These are phyloP conservation scores for Balaenoptera acutorostrata DNA, from an alignment of 2,113 vertebrate species.

Conservation along the genomic window DNA sequence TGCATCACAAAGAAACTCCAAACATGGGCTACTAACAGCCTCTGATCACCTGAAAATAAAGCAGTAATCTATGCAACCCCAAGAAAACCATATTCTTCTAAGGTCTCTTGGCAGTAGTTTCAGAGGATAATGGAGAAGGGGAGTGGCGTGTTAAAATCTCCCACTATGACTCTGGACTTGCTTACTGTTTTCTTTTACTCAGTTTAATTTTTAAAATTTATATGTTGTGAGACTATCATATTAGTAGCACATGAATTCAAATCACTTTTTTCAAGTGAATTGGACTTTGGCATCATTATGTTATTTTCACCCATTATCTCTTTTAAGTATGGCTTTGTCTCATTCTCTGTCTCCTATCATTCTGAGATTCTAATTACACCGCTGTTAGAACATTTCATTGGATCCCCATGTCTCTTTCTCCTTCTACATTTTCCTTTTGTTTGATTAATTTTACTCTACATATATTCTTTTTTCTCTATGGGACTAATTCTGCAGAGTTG, in stretches of 20 bases:
- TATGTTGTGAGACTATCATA: too few relatives aligned
- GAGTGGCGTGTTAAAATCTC: neutral
- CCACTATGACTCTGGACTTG: neutral
- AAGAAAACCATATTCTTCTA: neutral
- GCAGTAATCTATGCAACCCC: neutral
- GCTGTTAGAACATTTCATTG: neutral
- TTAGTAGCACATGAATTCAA: neutral
- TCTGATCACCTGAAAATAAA: neutral
- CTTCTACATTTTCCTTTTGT: neutral
- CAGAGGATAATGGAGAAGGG: neutral
- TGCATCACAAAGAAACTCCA: neutral
- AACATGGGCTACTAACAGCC: neutral
- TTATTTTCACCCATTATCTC: neutral
- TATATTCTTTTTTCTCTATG: neutral
- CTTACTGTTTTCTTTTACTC: neutral
- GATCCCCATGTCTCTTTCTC: neutral
- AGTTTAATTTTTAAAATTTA: neutral
- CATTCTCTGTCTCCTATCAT: neutral
- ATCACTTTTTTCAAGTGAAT: neutral
- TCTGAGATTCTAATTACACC: neutral
- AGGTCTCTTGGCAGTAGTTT: neutral
- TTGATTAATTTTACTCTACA: neutral
- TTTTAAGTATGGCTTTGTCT: neutral
- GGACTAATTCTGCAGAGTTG: neutral
- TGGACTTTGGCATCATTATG: neutral